phyloP scores from a whole-genome alignment of 2,113 vertebrate genomes.

The Bucco capensis region DNA sequence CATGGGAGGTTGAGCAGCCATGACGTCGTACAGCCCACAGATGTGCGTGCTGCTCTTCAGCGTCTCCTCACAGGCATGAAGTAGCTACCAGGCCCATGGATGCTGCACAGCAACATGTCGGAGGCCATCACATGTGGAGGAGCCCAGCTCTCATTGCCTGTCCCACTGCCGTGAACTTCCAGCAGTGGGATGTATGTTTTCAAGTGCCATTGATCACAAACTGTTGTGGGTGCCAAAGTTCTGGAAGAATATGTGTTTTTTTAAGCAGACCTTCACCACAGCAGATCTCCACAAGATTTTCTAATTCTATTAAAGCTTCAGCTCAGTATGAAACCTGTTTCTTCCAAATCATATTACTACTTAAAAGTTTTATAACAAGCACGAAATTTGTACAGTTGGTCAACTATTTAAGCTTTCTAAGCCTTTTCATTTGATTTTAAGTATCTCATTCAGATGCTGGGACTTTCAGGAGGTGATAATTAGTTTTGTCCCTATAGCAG shows the following conservation, averaged over 20 bases:
- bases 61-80: rapidly evolving
- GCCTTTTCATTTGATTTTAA: background rate
- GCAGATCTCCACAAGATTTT: background rate
- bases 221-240: background rate
- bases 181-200: background rate
- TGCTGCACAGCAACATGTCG: rapidly evolving
- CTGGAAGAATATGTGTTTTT: rapidly evolving
- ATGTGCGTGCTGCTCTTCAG: rapidly evolving
- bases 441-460: background rate
- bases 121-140: background rate
- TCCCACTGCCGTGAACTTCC: background rate
- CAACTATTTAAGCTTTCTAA: background rate
- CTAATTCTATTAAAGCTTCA: background rate
- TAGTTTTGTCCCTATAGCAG: background rate
- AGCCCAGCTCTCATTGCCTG: rapidly evolving
- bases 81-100: too few species aligned
- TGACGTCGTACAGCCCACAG: rapidly evolving
- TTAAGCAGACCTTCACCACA: background rate
- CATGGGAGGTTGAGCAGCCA: rapidly evolving
- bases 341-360: background rate
- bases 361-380: background rate
- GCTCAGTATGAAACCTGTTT: background rate
- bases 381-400: background rate
- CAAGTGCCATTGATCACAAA: background rate
- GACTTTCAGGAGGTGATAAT: background rate